These are phyloP conservation scores for Catajapyx aquilonaris DNA, from an alignment of 1,140 invertebrate species.

Conservation along the genomic window DNA sequence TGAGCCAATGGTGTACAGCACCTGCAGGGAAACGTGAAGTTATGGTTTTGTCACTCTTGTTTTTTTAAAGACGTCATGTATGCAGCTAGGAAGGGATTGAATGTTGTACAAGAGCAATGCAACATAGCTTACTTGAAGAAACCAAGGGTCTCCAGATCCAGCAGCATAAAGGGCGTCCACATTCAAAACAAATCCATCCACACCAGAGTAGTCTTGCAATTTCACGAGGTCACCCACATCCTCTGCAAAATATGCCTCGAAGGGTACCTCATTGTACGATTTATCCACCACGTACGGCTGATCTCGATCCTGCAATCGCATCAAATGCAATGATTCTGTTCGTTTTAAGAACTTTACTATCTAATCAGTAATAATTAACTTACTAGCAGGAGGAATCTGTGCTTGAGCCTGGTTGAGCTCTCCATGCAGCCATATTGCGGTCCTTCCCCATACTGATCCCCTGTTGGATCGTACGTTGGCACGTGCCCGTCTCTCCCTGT, in stretches of 20 bases:
- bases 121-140: conserved; percentile 17
- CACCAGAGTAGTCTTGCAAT: conserved; percentile 18
- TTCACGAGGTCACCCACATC: conserved; percentile 14
- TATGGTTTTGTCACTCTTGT: not conserved
- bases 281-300: conserved; percentile 16
- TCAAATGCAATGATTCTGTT: not conserved
- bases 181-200: conserved; percentile 25
- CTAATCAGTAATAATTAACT: conserved; percentile 3
- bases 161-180: conserved; percentile 25
- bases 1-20: conserved; percentile 20
- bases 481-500: conserved; percentile 24
- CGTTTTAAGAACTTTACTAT: not conserved
- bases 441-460: conserved; percentile 22
- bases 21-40: conserved; percentile 10
- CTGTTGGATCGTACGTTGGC: conserved; percentile 26
- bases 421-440: conserved; percentile 27
- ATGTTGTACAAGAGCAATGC: too few relatives aligned
- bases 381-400: conserved; percentile 26
- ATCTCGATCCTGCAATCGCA: conserved; percentile 20
- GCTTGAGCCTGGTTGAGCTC: conserved; percentile 19
- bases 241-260: conserved; percentile 21
- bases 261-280: conserved; percentile 17
- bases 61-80: not conserved
- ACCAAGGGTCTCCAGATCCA: conserved; percentile 22
- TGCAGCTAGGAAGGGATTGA: too few relatives aligned